phyloP scores from a whole-genome alignment of 2,797 vertebrate genomes.

The Lophius americanus region DNA sequence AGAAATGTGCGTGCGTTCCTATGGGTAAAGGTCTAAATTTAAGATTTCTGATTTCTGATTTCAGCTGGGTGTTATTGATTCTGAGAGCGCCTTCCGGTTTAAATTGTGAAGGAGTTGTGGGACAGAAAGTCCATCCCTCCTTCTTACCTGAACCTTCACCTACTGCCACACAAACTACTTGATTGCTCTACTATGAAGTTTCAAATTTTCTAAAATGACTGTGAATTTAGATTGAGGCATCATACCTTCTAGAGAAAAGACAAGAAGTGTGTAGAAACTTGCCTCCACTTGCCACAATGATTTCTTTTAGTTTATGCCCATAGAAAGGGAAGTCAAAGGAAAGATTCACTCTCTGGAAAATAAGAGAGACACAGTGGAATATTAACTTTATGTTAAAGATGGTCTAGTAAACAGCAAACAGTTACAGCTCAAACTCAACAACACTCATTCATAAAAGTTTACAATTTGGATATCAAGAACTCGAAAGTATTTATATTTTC shows the following conservation, averaged over 20 bases:
- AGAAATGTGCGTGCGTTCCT: no score
- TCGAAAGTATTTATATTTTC: no score
- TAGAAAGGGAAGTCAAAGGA: slow-evolving; percentile 98
- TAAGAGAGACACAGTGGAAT: slow-evolving; percentile 24
- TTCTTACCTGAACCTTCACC: neutral
- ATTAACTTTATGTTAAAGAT: slow-evolving; percentile 2
- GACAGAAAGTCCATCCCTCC: neutral
- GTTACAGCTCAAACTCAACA: no score
- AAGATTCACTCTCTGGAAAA: slow-evolving; percentile 92
- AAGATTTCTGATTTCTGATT: no score
- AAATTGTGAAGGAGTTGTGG: neutral
- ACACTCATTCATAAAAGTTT: no score
- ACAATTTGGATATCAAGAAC: no score
- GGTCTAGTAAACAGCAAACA: neutral
- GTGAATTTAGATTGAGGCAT: neutral
- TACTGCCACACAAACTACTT: neutral
- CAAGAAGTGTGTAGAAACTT: slow-evolving; percentile 56
- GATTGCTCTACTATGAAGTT: neutral
- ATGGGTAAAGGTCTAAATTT: no score
- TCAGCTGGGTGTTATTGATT: no score
- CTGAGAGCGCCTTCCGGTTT: neutral
- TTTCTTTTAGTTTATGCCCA: slow-evolving; percentile 91
- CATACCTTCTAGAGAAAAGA: neutral
- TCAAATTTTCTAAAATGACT: no score
- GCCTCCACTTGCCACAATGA: slow-evolving; percentile 95